These are phyloP conservation scores for Sebastes steindachneri DNA, from an alignment of 2,797 vertebrate species.

Conservation along the genomic window DNA sequence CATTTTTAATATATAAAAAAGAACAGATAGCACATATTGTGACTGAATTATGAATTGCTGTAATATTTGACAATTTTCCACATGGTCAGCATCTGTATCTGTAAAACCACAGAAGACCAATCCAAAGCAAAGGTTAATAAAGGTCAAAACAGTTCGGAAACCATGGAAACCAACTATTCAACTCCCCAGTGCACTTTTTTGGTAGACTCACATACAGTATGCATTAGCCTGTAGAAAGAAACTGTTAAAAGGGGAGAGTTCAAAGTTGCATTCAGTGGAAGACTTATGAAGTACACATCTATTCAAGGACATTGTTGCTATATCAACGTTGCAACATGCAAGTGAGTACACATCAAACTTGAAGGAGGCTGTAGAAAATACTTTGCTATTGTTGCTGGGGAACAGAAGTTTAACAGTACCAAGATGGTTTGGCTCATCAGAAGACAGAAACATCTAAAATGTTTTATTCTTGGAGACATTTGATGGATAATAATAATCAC, in stretches of 20 bases:
- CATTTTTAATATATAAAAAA: background rate
- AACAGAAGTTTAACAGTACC: background rate
- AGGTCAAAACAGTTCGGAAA: conserved; percentile 20
- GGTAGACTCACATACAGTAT: background rate
- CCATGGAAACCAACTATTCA: conserved; percentile 16
- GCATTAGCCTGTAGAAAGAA: conserved; percentile 35
- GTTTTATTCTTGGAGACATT: background rate
- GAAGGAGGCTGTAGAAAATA: background rate
- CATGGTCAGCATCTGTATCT: background rate
- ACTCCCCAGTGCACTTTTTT: background rate
- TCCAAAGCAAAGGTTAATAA: background rate
- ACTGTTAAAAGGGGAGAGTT: conserved; percentile 28
- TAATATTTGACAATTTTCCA: background rate
- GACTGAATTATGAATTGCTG: background rate
- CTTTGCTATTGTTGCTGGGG: background rate
- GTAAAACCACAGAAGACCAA: background rate
- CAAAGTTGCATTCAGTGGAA: conserved; percentile 48
- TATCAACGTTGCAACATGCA: conserved; percentile 52
- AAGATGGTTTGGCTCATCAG: background rate
- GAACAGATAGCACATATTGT: too few species aligned
- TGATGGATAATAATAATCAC: background rate
- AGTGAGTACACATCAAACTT: conserved; percentile 34
- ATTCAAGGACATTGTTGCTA: background rate
- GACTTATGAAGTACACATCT: background rate
- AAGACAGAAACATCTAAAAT: background rate